Evolutionary conservation across 2,888 invertebrate genomes (phyloP).

Genomic region (Heliothis peltigera): DNA sequence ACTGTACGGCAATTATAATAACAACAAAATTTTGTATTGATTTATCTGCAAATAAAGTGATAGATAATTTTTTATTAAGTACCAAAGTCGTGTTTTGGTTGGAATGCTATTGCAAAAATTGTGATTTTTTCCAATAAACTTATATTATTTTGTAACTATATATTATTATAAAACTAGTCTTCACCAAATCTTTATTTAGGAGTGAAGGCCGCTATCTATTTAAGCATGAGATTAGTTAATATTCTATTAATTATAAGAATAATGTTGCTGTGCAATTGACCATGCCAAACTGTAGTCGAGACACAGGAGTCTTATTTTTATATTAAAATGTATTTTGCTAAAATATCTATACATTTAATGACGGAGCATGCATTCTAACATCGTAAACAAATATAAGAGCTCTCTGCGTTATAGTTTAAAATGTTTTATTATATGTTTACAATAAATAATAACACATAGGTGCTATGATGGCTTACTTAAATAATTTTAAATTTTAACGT

Average conservation of each 20-base stretch:
- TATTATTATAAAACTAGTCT: slow-evolving; percentile 65
- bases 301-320: slow-evolving; percentile 64
- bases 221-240: slow-evolving; percentile 53
- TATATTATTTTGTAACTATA: slow-evolving; percentile 42
- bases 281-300: slow-evolving; percentile 64
- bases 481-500: slow-evolving; percentile 63
- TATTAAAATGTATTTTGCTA: slow-evolving; percentile 65
- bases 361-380: slow-evolving; percentile 38
- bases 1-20: slow-evolving; percentile 38
- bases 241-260: slow-evolving; percentile 55
- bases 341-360: slow-evolving; percentile 45
- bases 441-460: slow-evolving; percentile 75
- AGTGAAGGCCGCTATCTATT: slow-evolving; percentile 66
- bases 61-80: slow-evolving; percentile 52
- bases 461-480: slow-evolving; percentile 86
- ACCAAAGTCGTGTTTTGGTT: slow-evolving; percentile 61
- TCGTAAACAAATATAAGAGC: slow-evolving; percentile 54
- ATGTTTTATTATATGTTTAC: slow-evolving; percentile 58
- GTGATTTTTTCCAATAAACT: slow-evolving; percentile 58
- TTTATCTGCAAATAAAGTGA: slow-evolving; percentile 33
- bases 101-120: slow-evolving; percentile 50
- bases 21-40: slow-evolving; percentile 40
- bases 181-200: slow-evolving; percentile 70
- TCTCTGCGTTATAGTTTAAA: slow-evolving; percentile 61
- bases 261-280: slow-evolving; percentile 68